Evolutionary conservation across 2,888 invertebrate species (phyloP).

Genomic region (Eristalis pertinax): DNA sequence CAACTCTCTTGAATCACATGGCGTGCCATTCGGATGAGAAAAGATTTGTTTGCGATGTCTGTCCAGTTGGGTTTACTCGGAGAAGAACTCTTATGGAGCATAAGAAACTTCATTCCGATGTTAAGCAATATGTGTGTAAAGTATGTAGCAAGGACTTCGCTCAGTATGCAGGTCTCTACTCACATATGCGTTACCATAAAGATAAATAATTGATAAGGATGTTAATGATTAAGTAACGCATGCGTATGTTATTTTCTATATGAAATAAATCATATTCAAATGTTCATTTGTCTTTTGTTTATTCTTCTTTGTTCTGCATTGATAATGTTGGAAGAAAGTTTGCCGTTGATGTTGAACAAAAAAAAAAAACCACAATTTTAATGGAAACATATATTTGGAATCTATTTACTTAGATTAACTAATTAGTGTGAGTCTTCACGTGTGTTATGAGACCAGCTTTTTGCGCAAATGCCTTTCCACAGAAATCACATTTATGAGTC

Average conservation of each 20-base stretch:
- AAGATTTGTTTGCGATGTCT: conserved; percentile 78
- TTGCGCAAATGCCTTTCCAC: conserved; percentile 75
- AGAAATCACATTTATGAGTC: conserved; percentile 75
- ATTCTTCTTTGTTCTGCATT: background rate
- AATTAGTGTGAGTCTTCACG: conserved; percentile 67
- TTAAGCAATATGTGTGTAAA: conserved; percentile 77
- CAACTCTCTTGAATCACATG: conserved; percentile 77
- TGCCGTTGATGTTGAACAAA: background rate
- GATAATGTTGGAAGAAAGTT: background rate
- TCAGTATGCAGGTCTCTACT: conserved; percentile 79
- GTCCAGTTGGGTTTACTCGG: conserved; percentile 77
- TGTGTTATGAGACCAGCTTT: conserved; percentile 73
- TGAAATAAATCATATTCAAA: background rate
- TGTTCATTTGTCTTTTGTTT: background rate
- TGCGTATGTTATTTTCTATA: background rate
- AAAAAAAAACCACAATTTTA: background rate
- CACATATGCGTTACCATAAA: conserved; percentile 74
- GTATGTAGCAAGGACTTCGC: conserved; percentile 76
- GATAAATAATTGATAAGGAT: conserved; percentile 4
- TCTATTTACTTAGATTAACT: background rate
- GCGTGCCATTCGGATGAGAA: conserved; percentile 78
- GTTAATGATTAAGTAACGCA: background rate
- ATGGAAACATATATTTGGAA: background rate
- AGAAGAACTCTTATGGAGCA: conserved; percentile 79
- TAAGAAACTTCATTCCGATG: conserved; percentile 77